A percentile compares a stretch with the other conserved stretches of the same genome.
Conservation (phyloP, 2,888 invertebrate species). For the Limnephilus rhombicus region DNA sequence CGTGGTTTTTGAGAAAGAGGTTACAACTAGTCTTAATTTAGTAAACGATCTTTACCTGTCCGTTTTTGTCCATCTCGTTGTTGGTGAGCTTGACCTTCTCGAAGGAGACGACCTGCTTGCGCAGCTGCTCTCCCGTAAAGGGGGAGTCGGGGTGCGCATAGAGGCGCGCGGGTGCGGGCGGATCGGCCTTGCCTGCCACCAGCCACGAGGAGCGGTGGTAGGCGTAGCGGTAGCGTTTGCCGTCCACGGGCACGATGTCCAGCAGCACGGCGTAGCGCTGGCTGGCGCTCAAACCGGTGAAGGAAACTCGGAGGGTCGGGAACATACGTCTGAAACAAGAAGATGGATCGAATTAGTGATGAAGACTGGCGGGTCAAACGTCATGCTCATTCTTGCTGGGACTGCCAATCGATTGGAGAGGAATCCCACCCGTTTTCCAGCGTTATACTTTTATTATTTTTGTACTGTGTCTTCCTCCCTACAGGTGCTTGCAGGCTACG, state of each 20-base stretch:
- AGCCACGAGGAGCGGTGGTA: conserved; percentile 95
- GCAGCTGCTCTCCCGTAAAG: conserved; percentile 90
- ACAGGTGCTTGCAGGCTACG: no score
- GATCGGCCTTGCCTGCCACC: conserved; percentile 94
- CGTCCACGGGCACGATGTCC: conserved; percentile 93
- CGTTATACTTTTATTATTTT: no score
- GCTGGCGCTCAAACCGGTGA: conserved; percentile 84
- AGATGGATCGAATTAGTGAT: neutral
- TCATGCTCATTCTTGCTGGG: no score
- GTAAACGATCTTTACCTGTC: conserved; percentile 80
- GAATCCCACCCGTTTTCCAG: no score
- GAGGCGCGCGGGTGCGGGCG: conserved; percentile 88
- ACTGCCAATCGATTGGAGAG: no score
- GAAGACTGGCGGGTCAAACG: no score
- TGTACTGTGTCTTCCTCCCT: no score
- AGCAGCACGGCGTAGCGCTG: conserved; percentile 89
- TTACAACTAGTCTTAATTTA: neutral
- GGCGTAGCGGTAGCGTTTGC: conserved; percentile 92
- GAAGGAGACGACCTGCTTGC: conserved; percentile 93
- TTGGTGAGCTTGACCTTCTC: conserved; percentile 95
- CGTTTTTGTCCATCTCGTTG: conserved; percentile 92
- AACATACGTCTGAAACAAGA: conserved; percentile 89
- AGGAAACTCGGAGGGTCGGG: conserved; percentile 91
- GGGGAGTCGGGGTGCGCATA: conserved; percentile 94
- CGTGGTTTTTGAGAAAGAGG: neutral